Base-by-base conservation (phyloP, 2,797 vertebrate species). In the Cheracebus regulus region DNA sequence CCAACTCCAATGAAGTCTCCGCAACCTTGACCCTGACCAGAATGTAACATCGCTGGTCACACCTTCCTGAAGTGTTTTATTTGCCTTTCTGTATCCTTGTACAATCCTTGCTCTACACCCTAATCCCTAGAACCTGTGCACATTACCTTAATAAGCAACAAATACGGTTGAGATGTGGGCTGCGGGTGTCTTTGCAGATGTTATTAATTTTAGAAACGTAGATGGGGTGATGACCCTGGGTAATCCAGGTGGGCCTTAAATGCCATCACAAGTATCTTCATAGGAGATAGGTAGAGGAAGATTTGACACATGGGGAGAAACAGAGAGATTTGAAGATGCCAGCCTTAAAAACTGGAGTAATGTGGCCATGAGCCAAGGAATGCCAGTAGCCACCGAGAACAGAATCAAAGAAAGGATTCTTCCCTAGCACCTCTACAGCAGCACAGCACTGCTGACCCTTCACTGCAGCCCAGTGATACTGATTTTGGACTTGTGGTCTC, bases 251-350 rank as follows among this genome's bases (percentile, higher is more conserved):
- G 11, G 28, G 2, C 64, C 48, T 17, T 46, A 97, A 67, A 50
- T 14, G 14, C 44, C 55, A 17, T 70, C 88, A 92, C 55, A 70
- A 57, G n/a, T 48, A 8, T 75, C 52, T 55, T 94, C 88, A 75
- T 39, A 36, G 44, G n/a, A 87, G 28, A 28, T 1, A 95, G 24
- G 15, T 26, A n/a, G 50, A 26, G 41, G 52, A 44, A 67, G n/a
- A 92, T 24, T 1, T 36, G 46, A 82, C 28, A 90, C 7, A 82
- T 4, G 30, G 61, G 30, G 44, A 91, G 52, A 73, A 81, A 10
- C n/a, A 84, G 39, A 92, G 26, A 88, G 57, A 81, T 30, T 55
- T 90, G 41, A 80, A 79, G 28, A 72, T 39, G 52, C 64, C 48
- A 41, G 36, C 52, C 39, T 75, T 70, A 36, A 87, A 81, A 33